Evolutionary conservation across 2,113 vertebrate species (phyloP).

Genomic region (Arenaria interpres): DNA sequence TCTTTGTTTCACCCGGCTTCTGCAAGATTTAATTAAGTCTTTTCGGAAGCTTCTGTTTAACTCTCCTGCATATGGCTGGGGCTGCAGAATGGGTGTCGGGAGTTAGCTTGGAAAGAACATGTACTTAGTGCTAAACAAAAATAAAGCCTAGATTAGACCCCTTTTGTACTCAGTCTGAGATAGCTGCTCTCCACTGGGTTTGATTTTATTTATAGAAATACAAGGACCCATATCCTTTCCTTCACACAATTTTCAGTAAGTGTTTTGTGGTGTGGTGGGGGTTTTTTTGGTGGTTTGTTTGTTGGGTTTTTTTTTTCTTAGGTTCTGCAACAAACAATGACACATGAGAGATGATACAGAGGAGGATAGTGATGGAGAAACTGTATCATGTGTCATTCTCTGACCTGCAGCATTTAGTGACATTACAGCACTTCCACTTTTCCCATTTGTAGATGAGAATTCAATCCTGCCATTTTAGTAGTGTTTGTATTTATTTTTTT

Average conservation of each 20-base stretch:
- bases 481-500: neutral
- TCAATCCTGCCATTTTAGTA: neutral
- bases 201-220: neutral
- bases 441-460: neutral
- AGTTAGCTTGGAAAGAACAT: neutral
- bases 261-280: neutral
- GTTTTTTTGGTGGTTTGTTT: neutral
- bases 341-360: neutral
- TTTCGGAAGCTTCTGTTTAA: neutral
- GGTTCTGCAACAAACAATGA: neutral
- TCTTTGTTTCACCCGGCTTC: neutral
- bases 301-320: neutral
- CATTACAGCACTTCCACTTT: neutral
- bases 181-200: neutral
- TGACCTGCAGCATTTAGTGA: neutral
- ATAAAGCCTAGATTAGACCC: neutral
- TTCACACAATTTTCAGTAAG: neutral
- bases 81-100: neutral
- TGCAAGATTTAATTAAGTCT: slow-evolving; percentile 22
- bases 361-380: neutral
- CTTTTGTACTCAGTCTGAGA: neutral
- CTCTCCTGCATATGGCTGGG: neutral
- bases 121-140: neutral
- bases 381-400: neutral
- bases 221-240: neutral